These are phyloP conservation scores for Cinclus cinclus DNA, from an alignment of 2,113 vertebrate genomes.

Conservation along the genomic window DNA sequence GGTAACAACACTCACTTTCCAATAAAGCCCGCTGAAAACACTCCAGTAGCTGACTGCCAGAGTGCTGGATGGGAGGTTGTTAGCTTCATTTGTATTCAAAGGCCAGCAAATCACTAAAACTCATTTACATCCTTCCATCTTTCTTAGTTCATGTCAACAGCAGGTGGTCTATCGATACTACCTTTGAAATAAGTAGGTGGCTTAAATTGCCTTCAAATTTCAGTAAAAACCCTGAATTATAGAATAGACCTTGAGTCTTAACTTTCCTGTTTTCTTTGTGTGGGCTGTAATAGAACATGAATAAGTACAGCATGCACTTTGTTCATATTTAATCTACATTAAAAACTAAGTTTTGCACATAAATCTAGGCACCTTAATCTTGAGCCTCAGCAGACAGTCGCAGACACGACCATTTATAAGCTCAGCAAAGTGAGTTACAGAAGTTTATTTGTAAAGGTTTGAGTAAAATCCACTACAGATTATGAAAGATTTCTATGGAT, in stretches of 20 bases:
- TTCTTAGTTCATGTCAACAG: constrained; percentile 85
- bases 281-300: constrained; percentile 54
- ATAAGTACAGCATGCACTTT: constrained; percentile 49
- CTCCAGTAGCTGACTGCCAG: constrained; percentile 34
- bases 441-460: constrained; percentile 15
- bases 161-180: constrained; percentile 84
- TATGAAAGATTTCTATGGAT: not conserved
- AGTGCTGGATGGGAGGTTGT: constrained; percentile 69
- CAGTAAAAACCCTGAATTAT: constrained; percentile 71
- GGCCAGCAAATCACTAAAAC: constrained; percentile 83
- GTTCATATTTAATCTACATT: constrained; percentile 54
- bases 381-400: not conserved
- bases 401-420: not conserved
- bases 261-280: constrained; percentile 68
- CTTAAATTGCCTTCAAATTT: constrained; percentile 71
- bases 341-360: constrained; percentile 40
- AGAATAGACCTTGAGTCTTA: constrained; percentile 67
- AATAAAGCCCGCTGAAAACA: constrained; percentile 35
- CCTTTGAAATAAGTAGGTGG: constrained; percentile 82
- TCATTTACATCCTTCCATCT: constrained; percentile 86
- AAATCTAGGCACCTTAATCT: constrained; percentile 39
- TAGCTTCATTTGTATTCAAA: constrained; percentile 89
- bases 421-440: not conserved
- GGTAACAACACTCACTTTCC: constrained; percentile 48
- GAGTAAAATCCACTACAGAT: not conserved